These are phyloP conservation scores for Molorchus minor DNA, from an alignment of 2,888 invertebrate genomes.

Conservation along the genomic window DNA sequence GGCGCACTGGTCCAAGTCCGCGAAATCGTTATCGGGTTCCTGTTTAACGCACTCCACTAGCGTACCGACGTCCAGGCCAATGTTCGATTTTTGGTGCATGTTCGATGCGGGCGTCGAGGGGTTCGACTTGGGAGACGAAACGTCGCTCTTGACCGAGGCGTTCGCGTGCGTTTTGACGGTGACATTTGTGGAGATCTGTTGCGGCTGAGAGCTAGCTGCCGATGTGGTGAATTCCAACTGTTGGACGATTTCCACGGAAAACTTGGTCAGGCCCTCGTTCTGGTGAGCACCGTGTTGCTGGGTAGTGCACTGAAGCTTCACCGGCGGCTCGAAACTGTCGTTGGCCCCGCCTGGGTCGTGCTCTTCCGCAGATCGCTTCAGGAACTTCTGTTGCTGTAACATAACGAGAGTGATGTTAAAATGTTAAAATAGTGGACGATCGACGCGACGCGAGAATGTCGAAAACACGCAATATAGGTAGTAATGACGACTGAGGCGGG, in stretches of 20 bases:
- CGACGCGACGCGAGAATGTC: conserved; percentile 6
- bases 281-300: conserved; percentile 62
- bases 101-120: conserved; percentile 59
- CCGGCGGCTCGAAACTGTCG: conserved; percentile 76
- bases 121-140: conserved; percentile 66
- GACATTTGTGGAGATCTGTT: conserved; percentile 91
- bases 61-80: conserved; percentile 68
- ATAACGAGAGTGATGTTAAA: conserved; percentile 35
- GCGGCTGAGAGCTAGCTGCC: conserved; percentile 85
- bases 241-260: conserved; percentile 93
- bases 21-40: conserved; percentile 81
- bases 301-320: conserved; percentile 75
- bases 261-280: conserved; percentile 72
- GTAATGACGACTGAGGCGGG: conserved; percentile 27
- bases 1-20: conserved; percentile 85
- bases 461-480: conserved; percentile 14
- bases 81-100: conserved; percentile 56
- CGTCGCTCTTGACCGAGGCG: conserved; percentile 71
- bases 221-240: conserved; percentile 90
- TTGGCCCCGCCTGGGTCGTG: conserved; percentile 63
- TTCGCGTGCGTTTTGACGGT: conserved; percentile 85
- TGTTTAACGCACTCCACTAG: conserved; percentile 76
- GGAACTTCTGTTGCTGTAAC: conserved; percentile 85
- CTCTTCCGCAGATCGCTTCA: conserved; percentile 77
- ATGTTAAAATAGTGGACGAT: too few species aligned